Evolutionary conservation across 2,888 invertebrate genomes (phyloP), one percentile per base, ranked within the genome.

Genomic region (Rhagonycha fulva): DNA sequence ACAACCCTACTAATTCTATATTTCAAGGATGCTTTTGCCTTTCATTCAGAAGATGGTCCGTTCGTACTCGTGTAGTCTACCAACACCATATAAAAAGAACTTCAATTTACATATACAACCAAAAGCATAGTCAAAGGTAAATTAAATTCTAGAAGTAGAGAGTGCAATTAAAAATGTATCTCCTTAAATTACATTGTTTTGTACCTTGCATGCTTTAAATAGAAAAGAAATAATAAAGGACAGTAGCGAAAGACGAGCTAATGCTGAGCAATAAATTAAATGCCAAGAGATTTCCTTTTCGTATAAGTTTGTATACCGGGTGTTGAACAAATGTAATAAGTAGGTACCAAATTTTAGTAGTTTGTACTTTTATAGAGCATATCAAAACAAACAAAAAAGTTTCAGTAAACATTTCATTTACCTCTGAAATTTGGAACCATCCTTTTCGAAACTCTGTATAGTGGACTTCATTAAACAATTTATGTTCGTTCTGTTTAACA

Each of bases 21-120:
- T 71, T 75, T 70, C 60, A 69, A 67, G 32, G 63, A 62, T 62
- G 67, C 70, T 72, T 63, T 68, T 75, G 70, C 72, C 73, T 72
- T 47, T 47, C 47, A 47, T 47, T 47, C 47, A 47, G n/a, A 47
- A 47, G 47, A 47, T 47, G 47, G n/a, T 47, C 47, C 47, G 47
- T n/a, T 47, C n/a, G 47, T 47, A 47, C 47, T 47, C 47, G 47
- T n/a, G 47, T n/a, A 47, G 47, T 47, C 47, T 47, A n/a, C 47
- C 47, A 47, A 47, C 47, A 47, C 47, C 5, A 47, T 47, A 47
- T 47, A 47, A n/a, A 47, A 47, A 47, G 47, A 47, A 47, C n/a
- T 47, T n/a, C n/a, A 47, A 47, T 47, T 47, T 47, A 47, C 47
- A 47, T 47, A 9, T n/a, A 47, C 47, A 47, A 9, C 47, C 7